Evolutionary conservation across 2,888 invertebrate genomes (phyloP), one percentile per base, ranked within the genome.

Genomic region (Drosophila kanekoi): DNA sequence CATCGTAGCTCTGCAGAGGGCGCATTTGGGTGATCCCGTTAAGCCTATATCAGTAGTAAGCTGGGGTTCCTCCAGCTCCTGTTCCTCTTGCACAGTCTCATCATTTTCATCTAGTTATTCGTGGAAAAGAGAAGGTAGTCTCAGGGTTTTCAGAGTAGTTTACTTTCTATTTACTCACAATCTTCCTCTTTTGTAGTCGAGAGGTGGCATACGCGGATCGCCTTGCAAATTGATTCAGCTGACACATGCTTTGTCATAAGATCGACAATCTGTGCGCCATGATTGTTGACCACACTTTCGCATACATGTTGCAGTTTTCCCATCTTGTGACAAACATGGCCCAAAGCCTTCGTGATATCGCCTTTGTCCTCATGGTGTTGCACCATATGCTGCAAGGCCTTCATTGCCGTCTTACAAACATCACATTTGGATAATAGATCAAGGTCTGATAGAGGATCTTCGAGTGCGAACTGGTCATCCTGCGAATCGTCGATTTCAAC

Each of bases 161-260:
- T 23, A 5, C 23, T 5, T 23, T 23, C 23, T 23, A 23, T 1
- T 23, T 33, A 54, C 33, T 54, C 14, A 58, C 40, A 20, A 3
- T 48, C 48, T 1, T 11, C 40, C 28, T 28, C 8, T 11, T 14
- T 8, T 1, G 1, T 9, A 1, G 1, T 11, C 20, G 43, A 14
- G 18, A 14, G 2, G 6, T 10, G 18, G n/a, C 53, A 53, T 1
- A 43, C n/a, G n/a, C 18, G 41, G 4, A 53, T 53, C 11, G 53
- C 41, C n/a, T 53, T 53, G 41, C 53, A 53, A 3, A 53, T 53
- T 10, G 4, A 6, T 2, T 54, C 8, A 14, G 18, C 32, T n/a
- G 43, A 32, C 43, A 33, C 14, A 20, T 44, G 18, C 33, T 20
- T 33, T 14, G 33, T 14, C 33, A 43, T 33, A 8, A 33, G 11